Conservation (phyloP, 2,797 vertebrate genomes). For the Ctenochaetus hawaiiensis region DNA sequence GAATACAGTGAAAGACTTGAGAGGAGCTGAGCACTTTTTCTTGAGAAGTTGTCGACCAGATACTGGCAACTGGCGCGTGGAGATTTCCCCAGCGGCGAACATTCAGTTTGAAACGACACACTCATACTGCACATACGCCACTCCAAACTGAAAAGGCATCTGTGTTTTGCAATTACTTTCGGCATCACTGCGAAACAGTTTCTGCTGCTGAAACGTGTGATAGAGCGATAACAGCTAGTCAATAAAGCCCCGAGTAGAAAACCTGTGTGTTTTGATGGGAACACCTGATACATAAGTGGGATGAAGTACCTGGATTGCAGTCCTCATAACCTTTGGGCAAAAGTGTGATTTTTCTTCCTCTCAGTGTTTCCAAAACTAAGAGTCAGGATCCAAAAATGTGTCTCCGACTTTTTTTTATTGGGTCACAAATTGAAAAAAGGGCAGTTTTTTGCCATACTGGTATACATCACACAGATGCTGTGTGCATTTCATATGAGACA, state of each 20-base stretch:
- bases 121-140: conserved; percentile 32
- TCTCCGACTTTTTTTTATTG: no score
- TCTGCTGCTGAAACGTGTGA: conserved; percentile 26
- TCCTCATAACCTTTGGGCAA: conserved; percentile 43
- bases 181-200: conserved; percentile 29
- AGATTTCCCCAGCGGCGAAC: conserved; percentile 59
- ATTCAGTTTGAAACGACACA: conserved; percentile 53
- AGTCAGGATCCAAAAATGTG: no score
- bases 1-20: conserved; percentile 50
- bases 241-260: conserved; percentile 45
- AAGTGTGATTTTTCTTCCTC: conserved; percentile 34
- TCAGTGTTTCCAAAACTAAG: no score
- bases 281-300: conserved; percentile 44
- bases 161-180: conserved; percentile 47
- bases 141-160: conserved; percentile 33
- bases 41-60: conserved; percentile 47
- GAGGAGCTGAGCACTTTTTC: conserved; percentile 48
- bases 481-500: no score
- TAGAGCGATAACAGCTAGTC: conserved; percentile 28
- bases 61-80: conserved; percentile 48
- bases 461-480: no score
- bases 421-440: no score
- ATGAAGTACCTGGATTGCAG: conserved; percentile 39
- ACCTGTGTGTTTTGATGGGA: conserved; percentile 52
- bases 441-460: no score